Base-by-base conservation (phyloP, 2,888 invertebrate species). In the Electrophaes corylata region DNA sequence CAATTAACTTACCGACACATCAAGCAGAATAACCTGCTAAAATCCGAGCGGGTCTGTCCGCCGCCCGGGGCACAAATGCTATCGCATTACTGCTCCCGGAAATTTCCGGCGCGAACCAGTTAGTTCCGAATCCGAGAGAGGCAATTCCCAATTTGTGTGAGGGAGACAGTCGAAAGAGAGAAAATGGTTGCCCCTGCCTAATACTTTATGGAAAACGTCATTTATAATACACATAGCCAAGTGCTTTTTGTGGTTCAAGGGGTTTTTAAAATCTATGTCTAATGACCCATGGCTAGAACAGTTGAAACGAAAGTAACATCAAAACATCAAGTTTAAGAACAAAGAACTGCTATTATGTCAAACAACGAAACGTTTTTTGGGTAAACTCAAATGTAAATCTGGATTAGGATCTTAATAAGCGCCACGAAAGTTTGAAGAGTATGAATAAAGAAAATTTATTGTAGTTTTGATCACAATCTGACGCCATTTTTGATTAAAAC, bases 391-490 rank as follows among this genome's bases (percentile, higher is more conserved):
- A 41, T 37, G 18, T 37, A 46, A 45, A 31, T 48, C 47, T 48
- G n/a, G 52, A 44, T 54, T 47, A 48, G 29, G 58, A 58, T 51
- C 51, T 19, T 63, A 68, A 68, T 63, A 58, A 66, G 69, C 69
- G 11, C 33, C 54, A 45, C 39, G 49, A 52, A 59, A 62, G 48
- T 53, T 48, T 53, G 61, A 62, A 70, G 66, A 65, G 66, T 69
- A 60, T 49, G 46, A 56, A 61, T 60, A 65, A 65, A 67, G 63
- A 49, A 65, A 67, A 70, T 70, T 66, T 66, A 69, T 66, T 40
- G 47, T 46, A 51, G 56, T 57, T 62, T 62, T 64, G 66, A 72
- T 72, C 63, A 62, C 60, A 59, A 73, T 67, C 64, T 43, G 45
- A 55, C 44, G 14, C 43, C 57, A 49, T 52, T 59, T 57, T 60